These are phyloP conservation scores for Clarias magur DNA, from an alignment of 2,113 vertebrate genomes.

Conservation along the genomic window DNA sequence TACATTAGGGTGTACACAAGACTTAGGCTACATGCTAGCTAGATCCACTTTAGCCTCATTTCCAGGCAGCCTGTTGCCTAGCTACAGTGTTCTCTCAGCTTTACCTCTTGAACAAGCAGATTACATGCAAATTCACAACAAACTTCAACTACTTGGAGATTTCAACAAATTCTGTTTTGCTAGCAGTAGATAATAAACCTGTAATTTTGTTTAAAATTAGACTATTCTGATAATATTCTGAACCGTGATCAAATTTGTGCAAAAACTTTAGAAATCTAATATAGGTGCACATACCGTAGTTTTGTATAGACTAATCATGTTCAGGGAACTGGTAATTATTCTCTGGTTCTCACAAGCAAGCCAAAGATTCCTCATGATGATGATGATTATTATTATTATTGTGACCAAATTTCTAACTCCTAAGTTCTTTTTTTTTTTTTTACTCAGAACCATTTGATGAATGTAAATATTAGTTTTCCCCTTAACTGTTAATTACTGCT, in stretches of 20 bases:
- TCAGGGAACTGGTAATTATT: slow-evolving; percentile 66
- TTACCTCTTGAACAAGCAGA: background rate
- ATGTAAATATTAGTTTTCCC: slow-evolving; percentile 35
- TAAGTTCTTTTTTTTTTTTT: slow-evolving; percentile 2
- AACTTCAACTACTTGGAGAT: background rate
- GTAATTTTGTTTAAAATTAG: background rate
- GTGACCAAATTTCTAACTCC: background rate
- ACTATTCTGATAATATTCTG: background rate
- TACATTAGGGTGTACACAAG: background rate
- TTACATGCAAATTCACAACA: background rate
- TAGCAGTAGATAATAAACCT: background rate
- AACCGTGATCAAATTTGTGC: background rate
- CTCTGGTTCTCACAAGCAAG: slow-evolving; percentile 40
- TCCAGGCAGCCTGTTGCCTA: background rate
- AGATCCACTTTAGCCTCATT: background rate
- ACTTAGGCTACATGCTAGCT: background rate
- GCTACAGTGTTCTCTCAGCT: background rate
- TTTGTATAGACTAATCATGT: slow-evolving; percentile 53
- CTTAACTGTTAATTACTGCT: background rate
- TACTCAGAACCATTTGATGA: slow-evolving; percentile 19
- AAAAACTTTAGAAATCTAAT: background rate
- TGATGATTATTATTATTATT: background rate
- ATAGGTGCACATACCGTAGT: background rate
- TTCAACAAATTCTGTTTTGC: background rate
- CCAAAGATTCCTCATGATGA: slow-evolving; percentile 52